Percentiles rank a stretch among this genome's conserved stretches.
Conservation (phyloP, 2,888 invertebrate species). For the Aethes cnicana region DNA sequence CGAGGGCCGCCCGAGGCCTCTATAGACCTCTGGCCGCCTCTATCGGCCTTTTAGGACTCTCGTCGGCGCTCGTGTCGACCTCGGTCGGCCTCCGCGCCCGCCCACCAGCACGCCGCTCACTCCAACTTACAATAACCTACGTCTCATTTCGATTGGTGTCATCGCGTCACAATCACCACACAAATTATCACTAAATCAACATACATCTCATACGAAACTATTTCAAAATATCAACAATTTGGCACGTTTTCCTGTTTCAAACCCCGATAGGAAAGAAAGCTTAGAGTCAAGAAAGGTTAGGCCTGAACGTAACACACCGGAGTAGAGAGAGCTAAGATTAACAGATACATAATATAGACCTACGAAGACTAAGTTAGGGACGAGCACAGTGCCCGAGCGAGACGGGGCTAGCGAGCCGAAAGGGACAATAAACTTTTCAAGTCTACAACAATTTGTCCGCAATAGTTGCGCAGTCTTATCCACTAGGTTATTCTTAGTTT, state of each 20-base stretch:
- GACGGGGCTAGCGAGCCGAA: conserved; percentile 9
- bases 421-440: conserved; percentile 30
- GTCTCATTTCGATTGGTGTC: conserved; percentile 68
- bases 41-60: too few relatives aligned
- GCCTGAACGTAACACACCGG: conserved; percentile 26
- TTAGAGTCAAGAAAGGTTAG: conserved; percentile 23
- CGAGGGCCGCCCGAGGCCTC: not conserved
- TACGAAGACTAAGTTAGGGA: conserved; percentile 30
- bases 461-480: conserved; percentile 30
- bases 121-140: conserved; percentile 44
- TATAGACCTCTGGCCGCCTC: too few relatives aligned
- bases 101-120: conserved; percentile 18
- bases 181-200: conserved; percentile 21
- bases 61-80: too few relatives aligned
- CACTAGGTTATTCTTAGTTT: conserved; percentile 18
- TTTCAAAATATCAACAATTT: conserved; percentile 73
- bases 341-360: conserved; percentile 28
- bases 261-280: conserved; percentile 41
- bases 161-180: conserved; percentile 45
- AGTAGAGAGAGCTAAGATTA: conserved; percentile 29
- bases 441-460: conserved; percentile 31
- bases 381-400: conserved; percentile 16
- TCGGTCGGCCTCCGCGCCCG: not conserved
- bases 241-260: conserved; percentile 70
- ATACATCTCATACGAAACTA: conserved; percentile 34